Percentiles rank a stretch among this genome's conserved stretches.
phyloP scores from a whole-genome alignment of 1,140 invertebrate species.

The Stegodyphus mimosarum region DNA sequence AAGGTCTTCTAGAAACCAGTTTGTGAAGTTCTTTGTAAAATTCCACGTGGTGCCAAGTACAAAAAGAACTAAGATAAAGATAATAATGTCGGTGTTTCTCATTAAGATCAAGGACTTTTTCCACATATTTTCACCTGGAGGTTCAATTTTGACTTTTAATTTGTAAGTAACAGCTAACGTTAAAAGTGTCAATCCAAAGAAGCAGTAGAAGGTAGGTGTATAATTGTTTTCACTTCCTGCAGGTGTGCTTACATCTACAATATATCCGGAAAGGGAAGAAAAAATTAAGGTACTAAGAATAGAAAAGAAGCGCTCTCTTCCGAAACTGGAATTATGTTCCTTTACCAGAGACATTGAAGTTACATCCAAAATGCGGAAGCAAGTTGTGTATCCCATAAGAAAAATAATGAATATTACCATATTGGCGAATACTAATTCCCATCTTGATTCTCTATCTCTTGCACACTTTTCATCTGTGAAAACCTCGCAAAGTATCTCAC shows the following conservation, averaged over 20 bases:
- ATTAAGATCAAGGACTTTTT: slow-evolving; percentile 24
- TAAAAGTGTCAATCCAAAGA: neutral
- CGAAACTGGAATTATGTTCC: slow-evolving; percentile 38
- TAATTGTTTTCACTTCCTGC: slow-evolving; percentile 9
- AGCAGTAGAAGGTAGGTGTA: slow-evolving; percentile 10
- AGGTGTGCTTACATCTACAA: neutral
- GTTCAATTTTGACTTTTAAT: slow-evolving; percentile 14
- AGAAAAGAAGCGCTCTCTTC: slow-evolving; percentile 28
- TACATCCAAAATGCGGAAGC: slow-evolving; percentile 15
- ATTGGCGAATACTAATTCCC: neutral
- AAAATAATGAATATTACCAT: neutral
- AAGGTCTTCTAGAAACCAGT: slow-evolving; percentile 36
- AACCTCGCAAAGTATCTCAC: neutral
- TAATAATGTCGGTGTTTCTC: slow-evolving; percentile 24
- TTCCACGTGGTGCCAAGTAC: slow-evolving; percentile 13
- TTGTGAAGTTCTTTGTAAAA: slow-evolving; percentile 28
- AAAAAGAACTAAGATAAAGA: slow-evolving; percentile 19
- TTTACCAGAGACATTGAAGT: slow-evolving; percentile 38
- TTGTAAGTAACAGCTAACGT: slow-evolving; percentile 3
- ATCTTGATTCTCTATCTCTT: neutral
- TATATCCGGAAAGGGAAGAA: neutral
- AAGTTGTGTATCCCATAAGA: neutral
- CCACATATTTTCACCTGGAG: slow-evolving; percentile 35
- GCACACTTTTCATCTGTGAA: neutral
- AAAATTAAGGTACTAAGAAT: slow-evolving; percentile 8